phyloP scores from a whole-genome alignment of 2,888 invertebrate genomes.

The Hyles lineata region DNA sequence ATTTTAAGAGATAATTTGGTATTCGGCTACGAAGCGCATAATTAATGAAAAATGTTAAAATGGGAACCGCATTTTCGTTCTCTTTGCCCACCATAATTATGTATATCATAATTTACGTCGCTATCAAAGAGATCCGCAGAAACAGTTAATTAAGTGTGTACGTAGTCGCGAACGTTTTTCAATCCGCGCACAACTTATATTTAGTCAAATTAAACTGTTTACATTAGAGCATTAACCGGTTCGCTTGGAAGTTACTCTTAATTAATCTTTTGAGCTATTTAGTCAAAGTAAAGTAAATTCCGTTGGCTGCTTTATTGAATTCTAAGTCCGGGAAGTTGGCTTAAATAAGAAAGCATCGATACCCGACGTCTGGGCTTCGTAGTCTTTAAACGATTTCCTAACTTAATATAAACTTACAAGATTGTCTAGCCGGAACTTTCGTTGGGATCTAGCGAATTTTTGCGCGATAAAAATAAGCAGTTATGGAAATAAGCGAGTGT shows the following conservation, averaged over 20 bases:
- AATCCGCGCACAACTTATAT: conserved; percentile 54
- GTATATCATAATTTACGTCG: conserved; percentile 26
- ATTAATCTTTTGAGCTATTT: conserved; percentile 82
- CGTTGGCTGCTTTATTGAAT: conserved; percentile 79
- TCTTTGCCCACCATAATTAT: conserved; percentile 22
- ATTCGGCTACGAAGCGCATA: conserved; percentile 16
- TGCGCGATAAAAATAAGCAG: conserved; percentile 38
- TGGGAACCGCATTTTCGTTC: conserved; percentile 6
- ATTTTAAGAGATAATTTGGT: conserved; percentile 9
- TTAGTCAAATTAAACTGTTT: conserved; percentile 63
- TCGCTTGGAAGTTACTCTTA: conserved; percentile 67
- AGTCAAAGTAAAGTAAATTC: conserved; percentile 80
- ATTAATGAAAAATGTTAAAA: conserved; percentile 18
- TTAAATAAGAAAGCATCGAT: conserved; percentile 80
- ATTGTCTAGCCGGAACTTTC: conserved; percentile 63
- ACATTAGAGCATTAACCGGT: conserved; percentile 66
- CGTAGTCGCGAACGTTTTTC: conserved; percentile 36
- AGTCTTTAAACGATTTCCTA: conserved; percentile 73
- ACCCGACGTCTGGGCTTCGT: conserved; percentile 67
- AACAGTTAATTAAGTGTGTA: conserved; percentile 41
- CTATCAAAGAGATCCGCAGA: conserved; percentile 35
- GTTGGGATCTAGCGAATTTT: conserved; percentile 51
- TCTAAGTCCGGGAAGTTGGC: conserved; percentile 75
- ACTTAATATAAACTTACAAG: conserved; percentile 75
- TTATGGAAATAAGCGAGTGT: neutral